These are phyloP conservation scores for Linhomoeus sp. DNA, from an alignment of 2,888 invertebrate genomes.

Conservation along the genomic window DNA sequence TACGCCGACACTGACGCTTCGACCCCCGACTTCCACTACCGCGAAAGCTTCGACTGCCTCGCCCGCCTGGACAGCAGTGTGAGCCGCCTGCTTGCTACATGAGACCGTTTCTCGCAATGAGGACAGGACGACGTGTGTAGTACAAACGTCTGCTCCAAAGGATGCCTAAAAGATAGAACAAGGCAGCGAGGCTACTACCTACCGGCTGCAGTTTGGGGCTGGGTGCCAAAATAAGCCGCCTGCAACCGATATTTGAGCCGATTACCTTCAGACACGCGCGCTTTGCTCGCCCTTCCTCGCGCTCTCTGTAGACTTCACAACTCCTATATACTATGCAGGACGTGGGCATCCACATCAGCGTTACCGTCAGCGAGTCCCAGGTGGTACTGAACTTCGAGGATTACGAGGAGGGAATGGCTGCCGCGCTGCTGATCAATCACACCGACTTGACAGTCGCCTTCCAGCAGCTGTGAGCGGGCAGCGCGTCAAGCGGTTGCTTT, in stretches of 20 bases:
- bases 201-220: too few relatives aligned
- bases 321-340: constrained; percentile 6
- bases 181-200: too few relatives aligned
- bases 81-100: constrained; percentile 48
- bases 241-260: constrained; percentile 51
- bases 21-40: constrained; percentile 62
- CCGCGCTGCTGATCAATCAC: constrained; percentile 71
- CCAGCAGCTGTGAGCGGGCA: neutral
- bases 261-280: neutral
- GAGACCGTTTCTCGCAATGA: too few relatives aligned
- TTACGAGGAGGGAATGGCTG: constrained; percentile 70
- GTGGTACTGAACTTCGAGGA: constrained; percentile 63
- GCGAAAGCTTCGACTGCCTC: constrained; percentile 60
- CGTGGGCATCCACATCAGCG: constrained; percentile 40
- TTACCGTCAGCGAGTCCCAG: constrained; percentile 72
- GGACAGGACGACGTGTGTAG: too few relatives aligned
- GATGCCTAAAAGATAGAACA: too few relatives aligned
- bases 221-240: too few relatives aligned
- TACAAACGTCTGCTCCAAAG: too few relatives aligned
- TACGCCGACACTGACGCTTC: constrained; percentile 44
- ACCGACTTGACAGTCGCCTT: constrained; percentile 8
- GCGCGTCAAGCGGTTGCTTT: too few relatives aligned
- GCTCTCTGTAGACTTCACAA: neutral
- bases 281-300: too few relatives aligned
- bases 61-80: constrained; percentile 58